These are phyloP conservation scores for Drosophila neutralis DNA, from an alignment of 2,888 invertebrate species.

Conservation along the genomic window DNA sequence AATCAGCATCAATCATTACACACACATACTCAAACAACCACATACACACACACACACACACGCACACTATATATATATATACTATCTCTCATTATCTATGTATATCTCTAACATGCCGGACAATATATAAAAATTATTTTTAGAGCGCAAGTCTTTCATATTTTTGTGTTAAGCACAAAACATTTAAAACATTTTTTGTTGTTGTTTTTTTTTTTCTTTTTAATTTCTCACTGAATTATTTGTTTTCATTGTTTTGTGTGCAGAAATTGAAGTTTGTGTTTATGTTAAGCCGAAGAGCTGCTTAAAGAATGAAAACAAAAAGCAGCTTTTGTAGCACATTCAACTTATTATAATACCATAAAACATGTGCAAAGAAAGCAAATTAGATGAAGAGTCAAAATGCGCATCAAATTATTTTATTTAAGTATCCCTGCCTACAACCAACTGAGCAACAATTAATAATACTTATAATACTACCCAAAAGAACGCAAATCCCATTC, in stretches of 20 bases:
- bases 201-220: conserved; percentile 9
- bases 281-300: conserved; percentile 12
- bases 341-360: conserved; percentile 8
- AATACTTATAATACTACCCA: conserved; percentile 46
- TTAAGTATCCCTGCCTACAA: conserved; percentile 39
- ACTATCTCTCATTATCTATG: conserved; percentile 14
- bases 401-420: conserved; percentile 25
- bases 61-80: conserved; percentile 5
- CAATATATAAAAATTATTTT: conserved; percentile 8
- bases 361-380: background rate
- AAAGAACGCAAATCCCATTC: conserved; percentile 13
- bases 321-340: conserved; percentile 4
- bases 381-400: conserved; percentile 12
- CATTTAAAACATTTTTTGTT: conserved; percentile 5
- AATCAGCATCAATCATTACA: conserved; percentile 24
- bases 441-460: conserved; percentile 51
- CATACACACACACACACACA: conserved; percentile 1
- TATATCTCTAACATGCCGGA: conserved; percentile 22
- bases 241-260: conserved; percentile 32
- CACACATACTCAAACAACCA: background rate
- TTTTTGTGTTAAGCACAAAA: conserved; percentile 23
- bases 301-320: background rate
- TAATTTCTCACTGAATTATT: conserved; percentile 1
- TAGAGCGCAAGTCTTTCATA: conserved; percentile 3
- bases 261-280: conserved; percentile 28